Percentiles rank a stretch among this genome's conserved stretches.
Evolutionary conservation across 2,797 vertebrate species (phyloP).

Genomic region (Prunella strophiata): DNA sequence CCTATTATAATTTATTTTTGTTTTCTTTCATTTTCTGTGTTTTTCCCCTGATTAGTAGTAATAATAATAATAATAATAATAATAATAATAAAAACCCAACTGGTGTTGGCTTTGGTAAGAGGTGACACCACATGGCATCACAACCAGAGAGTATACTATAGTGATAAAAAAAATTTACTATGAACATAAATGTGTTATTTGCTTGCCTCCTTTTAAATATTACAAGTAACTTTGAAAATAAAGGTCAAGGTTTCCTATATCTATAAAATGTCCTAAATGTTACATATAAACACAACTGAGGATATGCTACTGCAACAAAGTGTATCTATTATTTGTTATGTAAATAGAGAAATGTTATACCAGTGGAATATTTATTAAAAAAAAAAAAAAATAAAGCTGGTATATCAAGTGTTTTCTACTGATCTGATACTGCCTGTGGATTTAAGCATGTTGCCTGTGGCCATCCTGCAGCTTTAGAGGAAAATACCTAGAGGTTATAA

Average conservation of each 20-base stretch:
- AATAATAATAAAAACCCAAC: rapidly evolving
- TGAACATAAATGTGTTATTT: background rate
- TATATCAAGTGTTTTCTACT: background rate
- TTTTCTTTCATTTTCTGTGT: background rate
- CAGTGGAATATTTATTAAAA: background rate
- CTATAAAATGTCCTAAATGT: background rate
- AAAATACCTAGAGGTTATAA: background rate
- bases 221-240: background rate
- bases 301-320: background rate
- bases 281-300: background rate
- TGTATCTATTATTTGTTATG: background rate
- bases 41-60: background rate
- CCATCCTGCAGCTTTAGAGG: background rate
- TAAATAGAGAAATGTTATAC: background rate
- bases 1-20: background rate
- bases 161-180: background rate
- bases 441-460: conserved; percentile 1
- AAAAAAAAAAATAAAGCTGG: background rate
- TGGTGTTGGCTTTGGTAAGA: background rate
- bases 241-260: background rate
- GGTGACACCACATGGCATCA: background rate
- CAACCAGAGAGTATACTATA: background rate
- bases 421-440: background rate
- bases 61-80: background rate
- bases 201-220: background rate